Evolutionary conservation across 2,888 invertebrate species (phyloP).

Genomic region (Leptinotarsa juncta): DNA sequence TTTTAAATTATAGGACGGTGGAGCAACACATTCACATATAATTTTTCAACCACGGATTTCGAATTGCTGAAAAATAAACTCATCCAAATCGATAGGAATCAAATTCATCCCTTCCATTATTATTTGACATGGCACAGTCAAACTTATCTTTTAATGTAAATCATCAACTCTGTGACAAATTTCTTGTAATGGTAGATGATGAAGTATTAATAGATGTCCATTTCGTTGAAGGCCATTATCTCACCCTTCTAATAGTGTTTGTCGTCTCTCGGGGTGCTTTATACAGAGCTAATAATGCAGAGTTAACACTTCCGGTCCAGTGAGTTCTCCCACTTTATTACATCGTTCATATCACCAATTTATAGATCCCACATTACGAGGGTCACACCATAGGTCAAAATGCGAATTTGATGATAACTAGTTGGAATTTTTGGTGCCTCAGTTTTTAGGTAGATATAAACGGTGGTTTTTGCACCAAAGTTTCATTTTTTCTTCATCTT

Average conservation of each 20-base stretch:
- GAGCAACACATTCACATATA: too few species aligned
- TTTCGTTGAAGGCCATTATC: constrained; percentile 49
- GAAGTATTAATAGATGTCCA: constrained; percentile 46
- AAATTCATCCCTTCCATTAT: constrained; percentile 1
- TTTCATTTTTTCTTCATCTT: too few species aligned
- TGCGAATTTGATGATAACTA: not conserved
- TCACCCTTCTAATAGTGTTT: constrained; percentile 57
- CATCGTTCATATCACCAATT: constrained; percentile 41
- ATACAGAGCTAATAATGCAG: constrained; percentile 67
- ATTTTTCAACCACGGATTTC: too few species aligned
- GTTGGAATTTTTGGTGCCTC: too few species aligned
- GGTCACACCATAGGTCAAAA: not conserved
- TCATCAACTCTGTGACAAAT: constrained; percentile 41
- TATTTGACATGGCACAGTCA: not conserved
- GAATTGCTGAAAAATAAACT: too few species aligned
- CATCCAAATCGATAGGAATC: too few species aligned
- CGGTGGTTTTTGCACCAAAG: too few species aligned
- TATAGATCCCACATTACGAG: constrained; percentile 23
- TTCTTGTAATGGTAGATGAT: constrained; percentile 39
- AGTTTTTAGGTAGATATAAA: too few species aligned
- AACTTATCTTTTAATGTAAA: constrained; percentile 21
- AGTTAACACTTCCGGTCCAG: constrained; percentile 67
- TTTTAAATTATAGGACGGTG: too few species aligned
- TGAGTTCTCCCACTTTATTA: constrained; percentile 55
- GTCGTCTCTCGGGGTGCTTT: constrained; percentile 62